Conservation (phyloP, 2,797 vertebrate genomes). For the Gymnocypris eckloni region DNA sequence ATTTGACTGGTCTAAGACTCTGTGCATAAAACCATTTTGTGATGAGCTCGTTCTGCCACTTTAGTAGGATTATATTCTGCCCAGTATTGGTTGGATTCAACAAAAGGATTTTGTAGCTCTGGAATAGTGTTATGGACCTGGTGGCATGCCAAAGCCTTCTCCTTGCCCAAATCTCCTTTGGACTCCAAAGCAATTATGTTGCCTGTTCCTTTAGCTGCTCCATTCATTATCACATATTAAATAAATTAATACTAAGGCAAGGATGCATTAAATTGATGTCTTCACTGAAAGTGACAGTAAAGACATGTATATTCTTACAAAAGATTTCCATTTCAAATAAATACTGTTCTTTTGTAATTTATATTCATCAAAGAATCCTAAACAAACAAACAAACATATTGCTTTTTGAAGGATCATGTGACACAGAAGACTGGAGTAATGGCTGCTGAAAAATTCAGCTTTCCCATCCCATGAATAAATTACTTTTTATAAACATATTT, state of each 20-base stretch:
- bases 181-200: not conserved
- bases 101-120: conserved; percentile 45
- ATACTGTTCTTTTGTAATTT: not conserved
- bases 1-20: conserved; percentile 20
- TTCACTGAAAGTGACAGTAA: not conserved
- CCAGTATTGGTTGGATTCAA: conserved; percentile 14
- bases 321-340: not conserved
- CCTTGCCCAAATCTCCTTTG: not conserved
- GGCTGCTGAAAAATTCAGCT: not conserved
- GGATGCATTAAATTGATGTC: not conserved
- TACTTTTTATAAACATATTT: not conserved
- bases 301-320: not conserved
- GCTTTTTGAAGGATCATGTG: no score
- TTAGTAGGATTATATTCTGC: conserved; percentile 34
- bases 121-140: conserved; percentile 50
- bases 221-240: not conserved
- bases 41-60: conserved; percentile 35
- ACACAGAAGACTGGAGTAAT: not conserved
- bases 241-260: not conserved
- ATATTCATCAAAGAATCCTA: not conserved
- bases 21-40: conserved; percentile 37
- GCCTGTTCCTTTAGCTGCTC: not conserved
- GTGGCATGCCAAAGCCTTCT: conserved; percentile 22
- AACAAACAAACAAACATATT: no score
- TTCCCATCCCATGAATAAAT: not conserved